A percentile compares a stretch with the other conserved stretches of the same genome.
phyloP scores from a whole-genome alignment of 2,113 vertebrate genomes.

The Melanocharis versteri region DNA sequence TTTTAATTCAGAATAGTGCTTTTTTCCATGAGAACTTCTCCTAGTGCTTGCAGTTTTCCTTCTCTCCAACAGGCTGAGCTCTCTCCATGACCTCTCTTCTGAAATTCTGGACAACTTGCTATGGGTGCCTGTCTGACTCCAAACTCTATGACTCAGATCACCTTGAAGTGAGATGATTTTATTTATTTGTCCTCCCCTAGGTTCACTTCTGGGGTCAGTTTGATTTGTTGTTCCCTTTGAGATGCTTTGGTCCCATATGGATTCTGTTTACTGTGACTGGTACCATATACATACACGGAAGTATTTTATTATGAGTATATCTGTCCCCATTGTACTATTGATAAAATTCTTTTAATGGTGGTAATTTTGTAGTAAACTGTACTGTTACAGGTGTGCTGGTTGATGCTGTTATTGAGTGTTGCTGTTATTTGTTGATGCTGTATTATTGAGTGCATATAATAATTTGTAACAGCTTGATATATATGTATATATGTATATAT shows the following conservation, averaged over 20 bases:
- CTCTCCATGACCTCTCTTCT: not conserved
- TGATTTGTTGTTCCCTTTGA: not conserved
- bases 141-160: fast-evolving
- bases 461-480: not conserved
- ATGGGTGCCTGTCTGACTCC: not conserved
- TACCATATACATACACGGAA: not conserved
- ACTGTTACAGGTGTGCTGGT: not conserved
- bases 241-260: not conserved
- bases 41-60: not conserved
- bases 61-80: not conserved
- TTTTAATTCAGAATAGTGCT: not conserved
- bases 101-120: not conserved
- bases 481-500: fast-evolving
- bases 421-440: not conserved
- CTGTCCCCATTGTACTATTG: not conserved
- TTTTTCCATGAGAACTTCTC: not conserved
- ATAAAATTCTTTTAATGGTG: not conserved
- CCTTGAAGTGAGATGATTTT: not conserved
- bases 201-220: not conserved
- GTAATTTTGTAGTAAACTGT: not conserved
- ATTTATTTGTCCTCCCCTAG: not conserved
- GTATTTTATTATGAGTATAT: not conserved
- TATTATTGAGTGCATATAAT: not conserved
- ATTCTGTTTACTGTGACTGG: not conserved
- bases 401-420: not conserved